Base-by-base conservation (phyloP, 2,113 vertebrate genomes). In the Condylura cristata region DNA sequence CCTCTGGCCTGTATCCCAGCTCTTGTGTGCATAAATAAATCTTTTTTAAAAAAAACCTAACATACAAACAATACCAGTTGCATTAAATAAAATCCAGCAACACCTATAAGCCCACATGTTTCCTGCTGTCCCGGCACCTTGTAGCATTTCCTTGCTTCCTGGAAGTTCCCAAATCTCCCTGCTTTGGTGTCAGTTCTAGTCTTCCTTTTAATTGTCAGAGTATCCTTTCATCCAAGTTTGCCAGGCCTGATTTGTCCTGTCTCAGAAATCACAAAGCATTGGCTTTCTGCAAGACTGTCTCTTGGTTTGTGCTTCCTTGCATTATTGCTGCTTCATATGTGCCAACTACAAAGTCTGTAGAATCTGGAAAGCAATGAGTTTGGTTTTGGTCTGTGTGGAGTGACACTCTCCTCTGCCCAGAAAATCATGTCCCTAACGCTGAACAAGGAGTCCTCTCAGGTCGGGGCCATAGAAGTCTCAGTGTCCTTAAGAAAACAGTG, bases 371-470 rank as follows among this genome's bases (percentile, higher is more conserved):
- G 84, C 32, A 51, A 22, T 56, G 12, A 58, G 8, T 63, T 89
- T 80, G 16, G 76, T 92, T 90, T 58, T 48, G 20, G 32, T 74
- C 37, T 63, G 5, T 72, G 12, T 48, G n/a, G 51, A 80, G 18
- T 51, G 34, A 94, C 90, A 68, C 58, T 60, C 82, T 72, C 65
- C 84, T 90, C 87, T 89, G 30, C 30, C 22, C n/a, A 87, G 44
- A 39, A 65, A 90, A 90, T 56, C 53, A 70, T 75, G 37, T 39
- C 20, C 75, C 93, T 90, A 41, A 92, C 86, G 28, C 26, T 63
- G 22, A 56, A 84, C n/a, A 79, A 48, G 37, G 37, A 75, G 74
- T 65, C 32, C 26, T 89, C 80, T 75, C 66, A 89, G 58, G 4
- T 37, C 74, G 32, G 32, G 68, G 61, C n/a, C 39, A 81, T 91